Conservation (phyloP, 2,888 invertebrate genomes). For the Drosophila kokeensis region DNA sequence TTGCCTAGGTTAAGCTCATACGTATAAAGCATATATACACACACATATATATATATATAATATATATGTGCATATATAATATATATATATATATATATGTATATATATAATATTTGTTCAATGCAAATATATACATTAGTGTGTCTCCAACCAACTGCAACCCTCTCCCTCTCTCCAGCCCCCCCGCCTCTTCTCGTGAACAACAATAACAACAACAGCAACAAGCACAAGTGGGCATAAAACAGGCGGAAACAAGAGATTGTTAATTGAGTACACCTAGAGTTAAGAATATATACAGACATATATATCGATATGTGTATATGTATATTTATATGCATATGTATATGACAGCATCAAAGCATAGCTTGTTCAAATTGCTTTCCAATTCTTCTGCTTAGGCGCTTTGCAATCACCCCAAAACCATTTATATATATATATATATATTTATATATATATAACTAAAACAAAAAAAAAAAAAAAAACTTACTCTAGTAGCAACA, state of each 20-base stretch:
- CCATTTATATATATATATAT: neutral
- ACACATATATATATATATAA: neutral
- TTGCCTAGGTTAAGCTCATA: slow-evolving; percentile 71
- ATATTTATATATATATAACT: slow-evolving; percentile 6
- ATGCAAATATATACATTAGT: slow-evolving; percentile 4
- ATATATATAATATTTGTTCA: slow-evolving; percentile 20
- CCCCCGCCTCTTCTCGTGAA: neutral
- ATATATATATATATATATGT: slow-evolving; percentile 14
- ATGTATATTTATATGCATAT: slow-evolving; percentile 4
- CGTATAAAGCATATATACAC: slow-evolving; percentile 33
- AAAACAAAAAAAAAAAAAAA: neutral
- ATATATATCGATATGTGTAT: slow-evolving; percentile 3
- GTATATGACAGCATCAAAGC: slow-evolving; percentile 44
- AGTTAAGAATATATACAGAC: slow-evolving; percentile 11
- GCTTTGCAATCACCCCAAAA: slow-evolving; percentile 48
- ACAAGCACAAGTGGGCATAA: slow-evolving; percentile 53
- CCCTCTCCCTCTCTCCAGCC: slow-evolving; percentile 1
- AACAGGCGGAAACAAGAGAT: slow-evolving; percentile 13
- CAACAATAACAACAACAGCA: neutral
- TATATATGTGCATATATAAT: slow-evolving; percentile 22
- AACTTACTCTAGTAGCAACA: slow-evolving; percentile 34
- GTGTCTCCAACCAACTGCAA: slow-evolving; percentile 15
- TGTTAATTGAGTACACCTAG: slow-evolving; percentile 27
- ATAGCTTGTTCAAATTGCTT: slow-evolving; percentile 62
- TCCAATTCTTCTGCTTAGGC: slow-evolving; percentile 51